A percentile compares a stretch with the other conserved stretches of the same genome.
Conservation (phyloP, 1,140 invertebrate species). For the Oscheius sp. region DNA sequence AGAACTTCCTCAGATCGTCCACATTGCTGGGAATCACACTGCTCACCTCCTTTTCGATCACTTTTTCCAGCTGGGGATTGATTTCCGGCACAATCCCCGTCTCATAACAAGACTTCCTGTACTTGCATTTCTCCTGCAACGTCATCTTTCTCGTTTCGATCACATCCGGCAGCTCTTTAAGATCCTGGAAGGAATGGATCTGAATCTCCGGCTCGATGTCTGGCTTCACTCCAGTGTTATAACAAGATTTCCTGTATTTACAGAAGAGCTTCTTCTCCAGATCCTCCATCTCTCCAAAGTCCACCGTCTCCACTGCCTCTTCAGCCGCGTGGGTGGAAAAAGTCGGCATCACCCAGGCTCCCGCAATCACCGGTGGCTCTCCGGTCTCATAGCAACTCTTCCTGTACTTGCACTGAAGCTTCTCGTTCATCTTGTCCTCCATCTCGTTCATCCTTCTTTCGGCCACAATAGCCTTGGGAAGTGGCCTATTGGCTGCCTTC, state of each 20-base stretch:
- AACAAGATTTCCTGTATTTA: constrained; percentile 48
- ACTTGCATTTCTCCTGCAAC: constrained; percentile 41
- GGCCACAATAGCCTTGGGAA: constrained; percentile 17
- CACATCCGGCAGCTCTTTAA: constrained; percentile 18
- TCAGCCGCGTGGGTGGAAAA: not conserved
- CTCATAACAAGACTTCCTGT: constrained; percentile 44
- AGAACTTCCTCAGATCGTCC: constrained; percentile 30
- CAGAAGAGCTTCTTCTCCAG: constrained; percentile 38
- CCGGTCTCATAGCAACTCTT: constrained; percentile 45
- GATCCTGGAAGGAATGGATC: constrained; percentile 10
- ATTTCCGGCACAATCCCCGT: constrained; percentile 36
- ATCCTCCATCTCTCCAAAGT: constrained; percentile 44
- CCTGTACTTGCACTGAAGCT: constrained; percentile 45
- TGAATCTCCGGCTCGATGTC: constrained; percentile 31
- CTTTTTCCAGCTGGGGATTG: constrained; percentile 11
- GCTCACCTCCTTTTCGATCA: constrained; percentile 10
- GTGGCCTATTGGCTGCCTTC: constrained; percentile 9
- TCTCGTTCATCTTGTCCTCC: constrained; percentile 34
- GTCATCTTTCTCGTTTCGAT: constrained; percentile 27
- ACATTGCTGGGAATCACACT: constrained; percentile 16
- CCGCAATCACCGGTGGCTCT: constrained; percentile 25
- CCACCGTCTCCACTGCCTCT: constrained; percentile 4
- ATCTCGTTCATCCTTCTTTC: constrained; percentile 40
- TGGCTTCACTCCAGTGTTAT: constrained; percentile 43
- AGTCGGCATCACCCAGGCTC: not conserved